Conservation (phyloP, 2,797 vertebrate species). For the Melopsittacus undulatus region DNA sequence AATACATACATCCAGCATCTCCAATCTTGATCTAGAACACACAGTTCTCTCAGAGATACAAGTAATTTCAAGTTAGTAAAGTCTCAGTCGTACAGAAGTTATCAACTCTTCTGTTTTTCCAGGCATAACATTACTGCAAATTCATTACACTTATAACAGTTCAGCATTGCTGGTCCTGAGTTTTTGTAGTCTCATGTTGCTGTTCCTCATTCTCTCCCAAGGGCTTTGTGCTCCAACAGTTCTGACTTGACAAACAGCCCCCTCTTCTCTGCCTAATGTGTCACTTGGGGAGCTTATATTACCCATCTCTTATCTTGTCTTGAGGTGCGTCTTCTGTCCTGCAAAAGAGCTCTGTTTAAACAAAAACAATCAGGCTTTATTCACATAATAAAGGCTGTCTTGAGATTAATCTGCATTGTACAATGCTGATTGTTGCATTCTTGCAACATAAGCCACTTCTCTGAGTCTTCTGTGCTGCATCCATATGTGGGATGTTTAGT, state of each 20-base stretch:
- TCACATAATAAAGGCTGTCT: neutral
- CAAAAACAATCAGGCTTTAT: neutral
- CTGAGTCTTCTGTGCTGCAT: slow-evolving; percentile 36
- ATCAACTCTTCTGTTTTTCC: neutral
- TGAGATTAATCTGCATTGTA: slow-evolving; percentile 8
- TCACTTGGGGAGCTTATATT: neutral
- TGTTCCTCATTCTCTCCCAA: neutral
- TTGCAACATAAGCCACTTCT: slow-evolving; percentile 48
- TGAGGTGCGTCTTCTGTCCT: neutral
- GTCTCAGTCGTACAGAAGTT: neutral
- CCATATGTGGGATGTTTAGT: slow-evolving; percentile 59
- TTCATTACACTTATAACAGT: neutral
- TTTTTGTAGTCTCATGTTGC: neutral
- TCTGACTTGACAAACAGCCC: neutral
- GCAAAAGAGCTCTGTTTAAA: neutral
- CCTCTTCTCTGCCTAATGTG: neutral
- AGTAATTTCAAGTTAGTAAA: neutral
- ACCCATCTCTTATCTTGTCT: neutral
- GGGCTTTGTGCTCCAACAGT: neutral
- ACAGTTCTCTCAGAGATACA: neutral
- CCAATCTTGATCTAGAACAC: neutral
- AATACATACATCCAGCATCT: neutral
- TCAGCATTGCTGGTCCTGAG: neutral
- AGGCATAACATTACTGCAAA: neutral
- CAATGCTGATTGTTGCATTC: slow-evolving; percentile 19